phyloP scores from a whole-genome alignment of 2,888 invertebrate genomes.

The Hypomecis atomaria region DNA sequence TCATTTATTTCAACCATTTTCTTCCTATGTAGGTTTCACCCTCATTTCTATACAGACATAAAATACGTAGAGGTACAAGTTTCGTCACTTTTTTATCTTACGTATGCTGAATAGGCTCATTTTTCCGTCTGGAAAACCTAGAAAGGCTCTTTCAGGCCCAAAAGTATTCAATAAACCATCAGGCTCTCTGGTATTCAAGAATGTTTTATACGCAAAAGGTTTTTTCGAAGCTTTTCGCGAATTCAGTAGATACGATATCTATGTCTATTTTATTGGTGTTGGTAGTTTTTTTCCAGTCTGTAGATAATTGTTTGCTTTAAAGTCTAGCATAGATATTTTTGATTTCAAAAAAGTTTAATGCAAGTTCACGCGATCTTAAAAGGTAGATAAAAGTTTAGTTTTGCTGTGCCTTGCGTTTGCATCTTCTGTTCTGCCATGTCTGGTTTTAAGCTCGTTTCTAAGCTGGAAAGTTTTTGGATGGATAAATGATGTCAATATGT shows the following conservation, averaged over 20 bases:
- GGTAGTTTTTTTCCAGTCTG: no score
- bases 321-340: no score
- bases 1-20: neutral
- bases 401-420: no score
- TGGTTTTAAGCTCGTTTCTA: no score
- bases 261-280: neutral
- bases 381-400: no score
- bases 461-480: no score
- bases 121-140: constrained; percentile 9
- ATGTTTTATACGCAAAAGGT: neutral
- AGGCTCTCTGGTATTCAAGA: constrained; percentile 1
- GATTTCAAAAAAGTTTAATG: no score
- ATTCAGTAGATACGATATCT: no score
- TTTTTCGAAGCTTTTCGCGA: constrained; percentile 8
- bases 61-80: constrained; percentile 12
- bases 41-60: constrained; percentile 3
- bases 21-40: neutral
- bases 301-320: no score
- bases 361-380: no score
- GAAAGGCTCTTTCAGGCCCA: constrained; percentile 13
- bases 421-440: no score
- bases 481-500: no score
- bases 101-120: constrained; percentile 6
- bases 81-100: constrained; percentile 19
- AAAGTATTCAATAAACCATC: constrained; percentile 22